Conservation (phyloP, 2,888 invertebrate genomes). For the Caenorhabditis auriculariae region DNA sequence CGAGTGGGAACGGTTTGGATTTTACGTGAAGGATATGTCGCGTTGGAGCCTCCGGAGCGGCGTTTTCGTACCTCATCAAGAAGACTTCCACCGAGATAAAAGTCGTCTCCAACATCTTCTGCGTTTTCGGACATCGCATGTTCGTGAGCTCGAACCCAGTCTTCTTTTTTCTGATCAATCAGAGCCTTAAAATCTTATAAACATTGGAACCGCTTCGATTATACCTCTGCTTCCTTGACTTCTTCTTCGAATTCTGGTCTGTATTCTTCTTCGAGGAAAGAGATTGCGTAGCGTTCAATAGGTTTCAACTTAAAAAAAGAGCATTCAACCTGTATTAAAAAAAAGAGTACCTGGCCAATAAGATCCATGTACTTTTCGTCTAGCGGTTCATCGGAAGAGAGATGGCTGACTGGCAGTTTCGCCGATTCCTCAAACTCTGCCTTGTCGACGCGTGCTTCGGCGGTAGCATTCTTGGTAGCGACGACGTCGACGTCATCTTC, state of each 20-base stretch:
- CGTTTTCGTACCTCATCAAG: conserved; percentile 44
- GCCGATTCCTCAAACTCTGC: conserved; percentile 44
- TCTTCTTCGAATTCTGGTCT: conserved; percentile 80
- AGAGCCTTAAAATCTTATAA: conserved; percentile 33
- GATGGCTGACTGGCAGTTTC: not conserved
- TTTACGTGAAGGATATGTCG: no score
- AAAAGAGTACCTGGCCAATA: conserved; percentile 28
- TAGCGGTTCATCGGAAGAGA: conserved; percentile 29
- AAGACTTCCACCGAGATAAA: conserved; percentile 23
- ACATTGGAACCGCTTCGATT: not conserved
- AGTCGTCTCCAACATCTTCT: conserved; percentile 11
- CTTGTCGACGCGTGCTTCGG: conserved; percentile 46
- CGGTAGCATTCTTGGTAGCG: conserved; percentile 52
- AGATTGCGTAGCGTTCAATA: conserved; percentile 92
- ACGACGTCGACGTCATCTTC: conserved; percentile 60
- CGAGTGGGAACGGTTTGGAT: no score
- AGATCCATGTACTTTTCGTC: conserved; percentile 50
- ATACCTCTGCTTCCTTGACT: conserved; percentile 81
- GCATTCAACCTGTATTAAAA: not conserved
- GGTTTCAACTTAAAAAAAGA: conserved; percentile 76
- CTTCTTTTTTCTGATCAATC: conserved; percentile 44
- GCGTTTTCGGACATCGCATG: conserved; percentile 26
- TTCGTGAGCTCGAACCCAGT: conserved; percentile 44
- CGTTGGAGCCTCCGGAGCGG: no score
- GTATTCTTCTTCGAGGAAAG: conserved; percentile 84